Percentiles rank a stretch among this genome's conserved stretches.
Conservation (phyloP, 2,113 vertebrate genomes). For the Neogobius melanostomus region DNA sequence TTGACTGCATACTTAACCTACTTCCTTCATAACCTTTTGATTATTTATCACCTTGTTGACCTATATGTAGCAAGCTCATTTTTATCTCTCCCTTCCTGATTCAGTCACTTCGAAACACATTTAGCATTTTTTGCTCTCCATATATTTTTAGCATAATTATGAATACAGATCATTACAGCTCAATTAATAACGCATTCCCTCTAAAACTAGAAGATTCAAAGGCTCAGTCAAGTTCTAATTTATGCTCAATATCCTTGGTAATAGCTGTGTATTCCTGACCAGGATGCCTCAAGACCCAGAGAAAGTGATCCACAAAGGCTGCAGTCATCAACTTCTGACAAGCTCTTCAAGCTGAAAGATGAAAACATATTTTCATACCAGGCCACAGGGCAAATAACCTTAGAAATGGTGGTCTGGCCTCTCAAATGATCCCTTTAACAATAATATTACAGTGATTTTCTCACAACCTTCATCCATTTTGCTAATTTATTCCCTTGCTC, state of each 20-base stretch:
- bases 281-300: too few species aligned
- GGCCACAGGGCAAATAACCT: neutral
- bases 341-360: neutral
- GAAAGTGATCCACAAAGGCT: too few species aligned
- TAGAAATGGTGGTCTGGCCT: neutral
- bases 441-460: neutral
- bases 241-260: too few species aligned
- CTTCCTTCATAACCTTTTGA: constrained; percentile 2
- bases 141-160: too few species aligned
- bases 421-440: constrained; percentile 22
- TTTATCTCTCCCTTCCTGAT: constrained; percentile 12
- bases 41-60: constrained; percentile 29
- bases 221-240: too few species aligned
- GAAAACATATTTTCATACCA: neutral
- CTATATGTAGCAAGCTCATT: neutral
- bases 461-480: neutral
- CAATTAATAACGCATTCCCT: too few species aligned
- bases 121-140: neutral
- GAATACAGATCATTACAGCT: too few species aligned
- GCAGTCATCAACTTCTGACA: too few species aligned
- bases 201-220: too few species aligned
- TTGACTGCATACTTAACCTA: neutral
- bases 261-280: too few species aligned
- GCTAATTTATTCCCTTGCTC: neutral
- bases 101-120: neutral